phyloP scores from a whole-genome alignment of 35 echinoderm and acorn worm genomes.

The Ophioderma brevispina region DNA sequence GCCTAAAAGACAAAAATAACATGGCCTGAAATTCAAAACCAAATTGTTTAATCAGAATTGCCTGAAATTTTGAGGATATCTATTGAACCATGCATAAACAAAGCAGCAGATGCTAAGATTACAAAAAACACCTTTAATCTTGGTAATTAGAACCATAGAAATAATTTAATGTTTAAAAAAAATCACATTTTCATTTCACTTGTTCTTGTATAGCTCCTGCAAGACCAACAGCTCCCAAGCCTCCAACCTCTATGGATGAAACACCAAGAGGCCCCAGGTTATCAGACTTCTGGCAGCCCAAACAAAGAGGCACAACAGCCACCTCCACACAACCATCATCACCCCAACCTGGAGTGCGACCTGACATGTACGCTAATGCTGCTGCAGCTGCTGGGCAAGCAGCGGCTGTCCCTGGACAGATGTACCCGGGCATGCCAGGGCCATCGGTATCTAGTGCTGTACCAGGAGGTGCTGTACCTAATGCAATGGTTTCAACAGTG shows the following conservation, averaged over 20 bases:
- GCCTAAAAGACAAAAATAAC: too few relatives aligned
- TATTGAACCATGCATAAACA: too few relatives aligned
- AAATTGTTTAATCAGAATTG: too few relatives aligned
- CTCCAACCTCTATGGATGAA: conserved; percentile 30
- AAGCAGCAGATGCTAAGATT: too few relatives aligned
- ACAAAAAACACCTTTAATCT: too few relatives aligned
- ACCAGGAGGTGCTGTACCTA: background rate
- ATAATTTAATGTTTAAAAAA: background rate
- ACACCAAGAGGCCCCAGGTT: conserved; percentile 74
- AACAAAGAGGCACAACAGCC: conserved; percentile 18
- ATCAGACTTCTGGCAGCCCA: conserved; percentile 95
- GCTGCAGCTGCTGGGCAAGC: background rate
- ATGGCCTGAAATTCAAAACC: too few relatives aligned
- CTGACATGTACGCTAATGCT: background rate
- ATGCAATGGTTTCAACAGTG: background rate
- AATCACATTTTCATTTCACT: background rate
- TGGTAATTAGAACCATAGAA: too few relatives aligned
- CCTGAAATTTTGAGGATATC: too few relatives aligned
- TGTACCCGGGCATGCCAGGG: background rate
- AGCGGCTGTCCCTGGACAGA: background rate
- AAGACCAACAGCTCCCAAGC: conserved; percentile 71
- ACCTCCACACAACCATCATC: too few relatives aligned
- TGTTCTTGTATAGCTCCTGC: conserved; percentile 41
- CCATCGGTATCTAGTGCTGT: background rate
- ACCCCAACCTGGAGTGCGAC: background rate